Percentiles rank a stretch among this genome's conserved stretches.
These are phyloP conservation scores for Stenopsyche tienmushanensis DNA, from an alignment of 1,140 invertebrate species.

Conservation along the genomic window DNA sequence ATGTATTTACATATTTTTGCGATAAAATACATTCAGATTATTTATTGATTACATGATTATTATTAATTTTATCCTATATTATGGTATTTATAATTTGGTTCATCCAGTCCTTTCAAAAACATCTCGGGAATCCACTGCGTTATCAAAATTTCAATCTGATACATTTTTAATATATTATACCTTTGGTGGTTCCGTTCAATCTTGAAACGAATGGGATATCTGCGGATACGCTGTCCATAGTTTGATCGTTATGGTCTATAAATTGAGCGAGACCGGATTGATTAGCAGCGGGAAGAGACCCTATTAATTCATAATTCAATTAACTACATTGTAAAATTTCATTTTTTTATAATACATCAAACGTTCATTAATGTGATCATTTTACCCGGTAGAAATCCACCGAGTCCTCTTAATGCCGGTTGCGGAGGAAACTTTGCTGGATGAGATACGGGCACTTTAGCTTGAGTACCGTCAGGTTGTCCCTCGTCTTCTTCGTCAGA, in stretches of 20 bases:
- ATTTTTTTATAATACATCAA: neutral
- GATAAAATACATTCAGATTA: too few species aligned
- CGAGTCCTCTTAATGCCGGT: conserved; percentile 13
- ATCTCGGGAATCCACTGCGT: too few species aligned
- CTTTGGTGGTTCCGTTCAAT: conserved; percentile 18
- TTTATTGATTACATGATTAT: too few species aligned
- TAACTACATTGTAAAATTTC: neutral
- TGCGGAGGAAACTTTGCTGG: neutral
- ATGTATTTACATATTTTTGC: too few species aligned
- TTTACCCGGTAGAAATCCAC: conserved; percentile 10
- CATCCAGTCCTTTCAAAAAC: too few species aligned
- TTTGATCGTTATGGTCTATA: conserved; percentile 20
- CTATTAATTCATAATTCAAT: neutral
- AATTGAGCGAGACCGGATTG: neutral
- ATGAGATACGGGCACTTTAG: neutral
- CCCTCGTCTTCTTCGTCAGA: conserved; percentile 80
- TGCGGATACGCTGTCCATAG: conserved; percentile 8
- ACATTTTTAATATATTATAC: conserved; percentile 4
- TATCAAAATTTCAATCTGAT: too few species aligned
- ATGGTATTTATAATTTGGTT: too few species aligned
- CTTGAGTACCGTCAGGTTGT: conserved; percentile 31
- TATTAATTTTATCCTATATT: too few species aligned
- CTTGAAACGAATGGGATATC: conserved; percentile 17
- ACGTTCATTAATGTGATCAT: neutral
- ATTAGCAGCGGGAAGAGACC: neutral